phyloP scores from a whole-genome alignment of 2,888 invertebrate species.

The Thereva unica region DNA sequence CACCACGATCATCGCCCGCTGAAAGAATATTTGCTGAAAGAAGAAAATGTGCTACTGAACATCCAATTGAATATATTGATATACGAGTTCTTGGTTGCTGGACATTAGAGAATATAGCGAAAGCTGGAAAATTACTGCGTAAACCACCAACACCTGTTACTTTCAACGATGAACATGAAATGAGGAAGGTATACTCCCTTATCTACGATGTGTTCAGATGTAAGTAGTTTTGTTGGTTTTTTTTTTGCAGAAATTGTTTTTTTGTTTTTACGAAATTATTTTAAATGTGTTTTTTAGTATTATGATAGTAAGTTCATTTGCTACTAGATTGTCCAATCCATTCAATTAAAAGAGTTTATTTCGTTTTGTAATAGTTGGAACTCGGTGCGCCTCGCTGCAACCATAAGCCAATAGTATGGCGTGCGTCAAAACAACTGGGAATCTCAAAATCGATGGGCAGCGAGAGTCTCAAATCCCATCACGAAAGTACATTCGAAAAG shows the following conservation, averaged over 20 bases:
- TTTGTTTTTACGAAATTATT: background rate
- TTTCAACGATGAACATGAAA: conserved; percentile 61
- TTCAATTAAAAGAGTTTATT: too few relatives aligned
- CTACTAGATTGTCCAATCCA: too few relatives aligned
- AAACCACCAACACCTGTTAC: conserved; percentile 50
- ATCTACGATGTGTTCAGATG: conserved; percentile 64
- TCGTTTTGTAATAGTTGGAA: too few relatives aligned
- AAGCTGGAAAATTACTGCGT: conserved; percentile 52
- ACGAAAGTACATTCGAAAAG: too few relatives aligned
- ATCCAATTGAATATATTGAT: conserved; percentile 49
- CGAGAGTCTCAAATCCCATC: too few relatives aligned
- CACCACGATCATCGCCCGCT: conserved; percentile 47
- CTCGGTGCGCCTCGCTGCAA: too few relatives aligned
- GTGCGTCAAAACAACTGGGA: too few relatives aligned
- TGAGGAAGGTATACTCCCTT: conserved; percentile 62
- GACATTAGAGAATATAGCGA: conserved; percentile 51
- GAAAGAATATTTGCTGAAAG: background rate
- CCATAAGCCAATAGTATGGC: too few relatives aligned
- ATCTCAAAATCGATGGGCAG: too few relatives aligned
- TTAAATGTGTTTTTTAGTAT: too few relatives aligned
- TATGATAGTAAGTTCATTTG: too few relatives aligned
- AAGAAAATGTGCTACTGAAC: conserved; percentile 44
- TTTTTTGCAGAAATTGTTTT: conserved; percentile 5
- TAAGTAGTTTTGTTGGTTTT: conserved; percentile 49
- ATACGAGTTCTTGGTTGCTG: conserved; percentile 48